Evolutionary conservation across 2,888 invertebrate genomes (phyloP), one percentile per base, ranked within the genome.

Genomic region (Yponomeuta malinellus): DNA sequence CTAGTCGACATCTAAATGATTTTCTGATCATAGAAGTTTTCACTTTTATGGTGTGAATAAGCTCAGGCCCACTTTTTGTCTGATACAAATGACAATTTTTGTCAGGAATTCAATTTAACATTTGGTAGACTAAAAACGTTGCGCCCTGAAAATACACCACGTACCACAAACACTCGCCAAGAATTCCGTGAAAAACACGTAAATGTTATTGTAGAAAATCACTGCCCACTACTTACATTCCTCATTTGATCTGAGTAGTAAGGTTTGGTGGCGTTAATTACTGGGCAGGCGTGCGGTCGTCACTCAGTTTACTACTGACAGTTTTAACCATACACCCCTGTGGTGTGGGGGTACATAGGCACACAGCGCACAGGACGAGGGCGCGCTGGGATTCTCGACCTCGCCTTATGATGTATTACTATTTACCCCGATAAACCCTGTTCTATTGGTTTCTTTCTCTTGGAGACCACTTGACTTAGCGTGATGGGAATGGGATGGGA

Each of bases 361-460:
- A 52, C 52, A 12, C 52, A 52, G 52, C 12, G 33, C 33, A 33
- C 5, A 33, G 33, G 5, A 33, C 33, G 15, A 59, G 52, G 52
- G 29, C 9, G 29, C 29, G 29, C 63, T 15, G 23, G 23, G n/a
- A 23, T 23, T 23, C 64, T 2, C 64, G 64, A 23, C 64, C 31
- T 48, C 48, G 23, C 48, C 33, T 67, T 10, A n/a, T 90, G 88
- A 90, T 88, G 88, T 88, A 89, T 89, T 78, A 80, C 79, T 86
- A 82, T 88, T 88, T 87, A 81, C 76, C 76, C 76, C 74, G 76
- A 81, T 88, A 87, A 87, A 89, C 87, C 1, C 85, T 85, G 78
- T 78, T 80, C 74, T 82, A 85, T 87, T 89, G 86, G 85, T 85
- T 87, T 81, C 83, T 83, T 79, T 78, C 77, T 77, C 23, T 23